These are phyloP conservation scores for Gopherus evgoodei DNA, from an alignment of 2,113 vertebrate genomes.

Conservation along the genomic window DNA sequence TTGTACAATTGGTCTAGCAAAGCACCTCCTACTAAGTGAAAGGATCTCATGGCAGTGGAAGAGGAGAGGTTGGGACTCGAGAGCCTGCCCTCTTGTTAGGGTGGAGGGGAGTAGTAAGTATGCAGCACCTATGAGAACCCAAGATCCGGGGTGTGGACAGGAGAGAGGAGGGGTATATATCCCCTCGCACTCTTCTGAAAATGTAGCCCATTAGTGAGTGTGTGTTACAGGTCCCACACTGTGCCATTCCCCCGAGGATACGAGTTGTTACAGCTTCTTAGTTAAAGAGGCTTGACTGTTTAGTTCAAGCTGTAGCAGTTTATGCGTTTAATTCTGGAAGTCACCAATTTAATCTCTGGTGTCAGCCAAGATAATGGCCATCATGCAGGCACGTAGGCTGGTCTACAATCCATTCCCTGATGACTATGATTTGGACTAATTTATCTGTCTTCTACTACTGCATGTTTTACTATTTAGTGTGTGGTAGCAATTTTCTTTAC, in stretches of 20 bases:
- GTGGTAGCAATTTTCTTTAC: conserved; percentile 47
- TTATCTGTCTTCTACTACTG: neutral
- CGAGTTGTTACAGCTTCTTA: neutral
- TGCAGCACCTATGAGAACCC: neutral
- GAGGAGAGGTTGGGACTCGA: neutral
- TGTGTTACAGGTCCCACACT: neutral
- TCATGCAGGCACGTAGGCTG: conserved; percentile 2
- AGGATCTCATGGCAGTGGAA: neutral
- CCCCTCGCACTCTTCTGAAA: neutral
- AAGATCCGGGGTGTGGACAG: neutral
- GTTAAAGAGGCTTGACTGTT: neutral
- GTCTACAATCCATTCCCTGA: conserved; percentile 12
- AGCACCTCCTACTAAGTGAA: accelerated
- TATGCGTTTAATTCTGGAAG: neutral
- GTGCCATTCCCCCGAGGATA: neutral
- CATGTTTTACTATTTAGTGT: neutral
- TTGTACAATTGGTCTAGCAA: accelerated
- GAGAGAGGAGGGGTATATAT: neutral
- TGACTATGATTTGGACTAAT: conserved; percentile 29
- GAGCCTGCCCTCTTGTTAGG: neutral
- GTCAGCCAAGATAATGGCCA: neutral
- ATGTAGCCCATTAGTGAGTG: neutral
- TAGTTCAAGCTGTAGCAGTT: neutral
- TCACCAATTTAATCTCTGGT: neutral
- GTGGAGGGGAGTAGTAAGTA: neutral